phyloP scores from a whole-genome alignment of 2,888 invertebrate genomes.

The Physocephala rufipes region DNA sequence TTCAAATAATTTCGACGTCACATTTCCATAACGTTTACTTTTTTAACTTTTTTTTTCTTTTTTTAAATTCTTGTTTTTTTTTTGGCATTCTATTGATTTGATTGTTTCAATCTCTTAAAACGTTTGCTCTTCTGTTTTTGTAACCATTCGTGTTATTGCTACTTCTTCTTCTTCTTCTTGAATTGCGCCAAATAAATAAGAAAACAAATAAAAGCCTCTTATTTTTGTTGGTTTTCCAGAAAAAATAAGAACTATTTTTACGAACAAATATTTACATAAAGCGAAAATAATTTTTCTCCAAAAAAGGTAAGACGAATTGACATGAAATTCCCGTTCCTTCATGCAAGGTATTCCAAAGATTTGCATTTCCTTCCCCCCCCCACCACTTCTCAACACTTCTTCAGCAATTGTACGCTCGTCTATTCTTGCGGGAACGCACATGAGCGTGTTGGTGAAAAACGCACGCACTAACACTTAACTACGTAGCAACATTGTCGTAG shows the following conservation, averaged over 20 bases:
- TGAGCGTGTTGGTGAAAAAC: not conserved
- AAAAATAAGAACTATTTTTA: not conserved
- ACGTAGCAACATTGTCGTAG: too few species aligned
- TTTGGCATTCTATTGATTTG: not conserved
- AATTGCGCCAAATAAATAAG: not conserved
- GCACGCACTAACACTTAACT: too few species aligned
- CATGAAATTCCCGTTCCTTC: not conserved
- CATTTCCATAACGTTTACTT: constrained; percentile 40
- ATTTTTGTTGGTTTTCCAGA: too few species aligned
- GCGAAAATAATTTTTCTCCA: not conserved
- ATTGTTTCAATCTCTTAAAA: not conserved
- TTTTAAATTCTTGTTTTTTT: not conserved
- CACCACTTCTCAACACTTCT: not conserved
- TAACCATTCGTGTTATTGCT: not conserved
- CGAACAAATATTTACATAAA: not conserved
- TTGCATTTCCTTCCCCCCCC: not conserved
- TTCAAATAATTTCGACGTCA: constrained; percentile 47
- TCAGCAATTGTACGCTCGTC: too few species aligned
- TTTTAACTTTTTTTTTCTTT: too few species aligned
- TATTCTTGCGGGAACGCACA: too few species aligned
- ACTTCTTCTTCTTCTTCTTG: not conserved
- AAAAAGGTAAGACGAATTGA: not conserved
- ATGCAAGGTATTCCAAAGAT: constrained; percentile 3
- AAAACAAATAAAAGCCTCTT: not conserved
- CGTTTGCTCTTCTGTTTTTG: not conserved